Evolutionary conservation across 2,888 invertebrate genomes (phyloP), one percentile per base, ranked within the genome.

Genomic region (Empis livida): DNA sequence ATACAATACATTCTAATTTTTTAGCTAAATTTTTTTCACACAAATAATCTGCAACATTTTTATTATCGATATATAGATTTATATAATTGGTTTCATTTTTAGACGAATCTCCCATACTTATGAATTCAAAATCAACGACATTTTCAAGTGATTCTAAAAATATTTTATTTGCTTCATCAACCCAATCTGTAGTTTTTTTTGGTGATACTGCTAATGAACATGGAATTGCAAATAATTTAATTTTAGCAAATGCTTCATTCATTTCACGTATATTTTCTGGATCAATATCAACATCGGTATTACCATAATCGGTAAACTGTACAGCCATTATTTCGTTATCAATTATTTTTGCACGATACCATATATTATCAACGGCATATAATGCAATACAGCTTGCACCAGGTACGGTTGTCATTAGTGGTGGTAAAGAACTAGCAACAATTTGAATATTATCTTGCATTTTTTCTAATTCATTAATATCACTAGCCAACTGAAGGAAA

Each of bases 271-370:
- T 70, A 20, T 75, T 67, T 0, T 75, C 73, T 17, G 73, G 72
- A 52, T 80, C 82, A 42, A 79, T 76, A 1, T 85, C 71, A 0
- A 83, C 79, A 56, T 87, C 86, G 0, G 84, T 84, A 58, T 85
- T 86, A 10, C 87, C 87, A 57, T 78, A 86, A 61, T 88, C 88
- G 13, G 85, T 76, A 56, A 86, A 87, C 31, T 84, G 76, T 1
- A 87, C 78, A 0, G 84, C 84, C 10, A 80, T 84, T 37, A 85
- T 80, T 52, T 86, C 85, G 8, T 77, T 77, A 61, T 89, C 90
- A 38, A 93, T 76, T 10, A 96, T 82, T 61, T 81, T 81, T 0
- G 93, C 95, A 49, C 96, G 77, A 65, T 96, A 96, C 95, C 96
- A 97, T 52, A 77, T 77, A 38, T 84, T 82, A 61, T 95, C 91